phyloP scores from a whole-genome alignment of 2,888 invertebrate species.

The Cancer borealis region DNA sequence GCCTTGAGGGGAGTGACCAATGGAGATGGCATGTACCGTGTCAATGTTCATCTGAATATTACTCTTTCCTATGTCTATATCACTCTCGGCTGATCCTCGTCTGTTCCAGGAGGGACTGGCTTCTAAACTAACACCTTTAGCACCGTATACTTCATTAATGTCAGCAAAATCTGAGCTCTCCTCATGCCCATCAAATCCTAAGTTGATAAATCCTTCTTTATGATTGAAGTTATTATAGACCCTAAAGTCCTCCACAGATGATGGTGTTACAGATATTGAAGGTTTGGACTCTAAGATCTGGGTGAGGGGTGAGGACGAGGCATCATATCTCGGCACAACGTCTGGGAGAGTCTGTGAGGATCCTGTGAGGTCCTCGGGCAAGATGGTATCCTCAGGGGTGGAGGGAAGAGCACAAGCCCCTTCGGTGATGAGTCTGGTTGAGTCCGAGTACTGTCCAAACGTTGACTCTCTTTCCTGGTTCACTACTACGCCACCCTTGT shows the following conservation, averaged over 20 bases:
- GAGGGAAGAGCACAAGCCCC: slow-evolving; percentile 72
- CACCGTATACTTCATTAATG: slow-evolving; percentile 40
- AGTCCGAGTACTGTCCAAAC: slow-evolving; percentile 49
- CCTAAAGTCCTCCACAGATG: slow-evolving; percentile 15
- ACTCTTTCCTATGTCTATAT: slow-evolving; percentile 66
- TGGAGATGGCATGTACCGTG: slow-evolving; percentile 65
- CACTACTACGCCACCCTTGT: slow-evolving; percentile 69
- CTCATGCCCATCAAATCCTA: slow-evolving; percentile 76
- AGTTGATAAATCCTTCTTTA: slow-evolving; percentile 73
- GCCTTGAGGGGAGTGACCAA: slow-evolving; percentile 67
- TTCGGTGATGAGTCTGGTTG: slow-evolving; percentile 60
- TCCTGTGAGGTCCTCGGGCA: slow-evolving; percentile 42
- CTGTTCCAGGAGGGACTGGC: slow-evolving; percentile 7
- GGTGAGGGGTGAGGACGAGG: slow-evolving; percentile 26
- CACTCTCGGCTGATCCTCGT: slow-evolving; percentile 60
- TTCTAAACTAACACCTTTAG: slow-evolving; percentile 37
- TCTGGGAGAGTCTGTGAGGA: slow-evolving; percentile 68
- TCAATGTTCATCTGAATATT: slow-evolving; percentile 64
- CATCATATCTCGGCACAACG: slow-evolving; percentile 70
- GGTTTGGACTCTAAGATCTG: slow-evolving; percentile 51
- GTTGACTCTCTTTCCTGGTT: slow-evolving; percentile 68
- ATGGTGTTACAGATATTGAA: not conserved
- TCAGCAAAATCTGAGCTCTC: slow-evolving; percentile 74
- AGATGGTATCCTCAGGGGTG: slow-evolving; percentile 58
- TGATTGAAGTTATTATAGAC: slow-evolving; percentile 21